These are phyloP conservation scores for Drosophila silvestris DNA, from an alignment of 2,888 invertebrate genomes.

Conservation along the genomic window DNA sequence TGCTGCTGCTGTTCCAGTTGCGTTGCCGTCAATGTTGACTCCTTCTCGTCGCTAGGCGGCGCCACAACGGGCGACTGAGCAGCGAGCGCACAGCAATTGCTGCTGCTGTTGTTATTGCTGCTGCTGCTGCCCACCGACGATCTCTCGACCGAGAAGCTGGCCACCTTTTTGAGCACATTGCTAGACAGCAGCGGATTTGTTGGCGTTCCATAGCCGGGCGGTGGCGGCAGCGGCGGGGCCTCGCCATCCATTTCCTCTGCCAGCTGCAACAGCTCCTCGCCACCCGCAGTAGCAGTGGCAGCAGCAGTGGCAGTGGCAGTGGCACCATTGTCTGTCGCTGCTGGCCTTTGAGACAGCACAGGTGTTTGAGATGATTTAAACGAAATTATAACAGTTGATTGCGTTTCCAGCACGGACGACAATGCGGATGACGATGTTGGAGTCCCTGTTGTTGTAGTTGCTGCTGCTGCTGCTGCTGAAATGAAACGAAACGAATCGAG, in stretches of 20 bases:
- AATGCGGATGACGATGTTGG: constrained; percentile 59
- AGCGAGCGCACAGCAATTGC: constrained; percentile 14
- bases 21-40: constrained; percentile 59
- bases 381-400: constrained; percentile 86
- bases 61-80: constrained; percentile 78
- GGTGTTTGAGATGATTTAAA: constrained; percentile 85
- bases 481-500: constrained; percentile 55
- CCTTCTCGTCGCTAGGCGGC: constrained; percentile 45
- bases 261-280: constrained; percentile 15
- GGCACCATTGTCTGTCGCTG: constrained; percentile 16
- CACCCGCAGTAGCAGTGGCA: constrained; percentile 25
- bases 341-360: constrained; percentile 76
- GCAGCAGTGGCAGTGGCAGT: constrained; percentile 15
- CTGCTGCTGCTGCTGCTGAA: constrained; percentile 20
- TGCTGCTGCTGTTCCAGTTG: constrained; percentile 42
- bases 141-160: constrained; percentile 92
- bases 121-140: constrained; percentile 75
- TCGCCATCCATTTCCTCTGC: constrained; percentile 43
- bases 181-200: constrained; percentile 86
- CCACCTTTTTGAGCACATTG: constrained; percentile 93
- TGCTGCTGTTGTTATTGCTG: constrained; percentile 16
- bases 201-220: constrained; percentile 73
- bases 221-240: constrained; percentile 53
- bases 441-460: constrained; percentile 24
- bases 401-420: constrained; percentile 81